Evolutionary conservation across 2,888 invertebrate genomes (phyloP).

Genomic region (Eupeodes luniger): DNA sequence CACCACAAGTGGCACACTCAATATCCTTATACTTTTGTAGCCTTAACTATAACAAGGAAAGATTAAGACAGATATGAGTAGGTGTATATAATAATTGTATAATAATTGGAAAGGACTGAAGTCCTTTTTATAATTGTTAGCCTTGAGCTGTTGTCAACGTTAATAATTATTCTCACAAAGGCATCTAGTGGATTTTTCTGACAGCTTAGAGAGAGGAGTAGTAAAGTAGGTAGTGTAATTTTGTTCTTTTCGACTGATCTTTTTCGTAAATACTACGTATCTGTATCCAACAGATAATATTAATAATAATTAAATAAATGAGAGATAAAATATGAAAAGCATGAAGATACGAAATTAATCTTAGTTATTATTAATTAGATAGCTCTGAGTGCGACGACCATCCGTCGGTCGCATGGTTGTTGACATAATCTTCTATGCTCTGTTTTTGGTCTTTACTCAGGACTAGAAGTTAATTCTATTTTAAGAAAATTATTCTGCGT

Average conservation of each 20-base stretch:
- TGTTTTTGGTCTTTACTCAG: background rate
- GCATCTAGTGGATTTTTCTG: background rate
- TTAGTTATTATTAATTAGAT: background rate
- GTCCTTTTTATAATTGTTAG: background rate
- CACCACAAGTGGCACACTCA: constrained; percentile 1
- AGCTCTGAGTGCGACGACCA: background rate
- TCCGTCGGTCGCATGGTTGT: background rate
- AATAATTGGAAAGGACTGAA: background rate
- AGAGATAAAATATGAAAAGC: constrained; percentile 5
- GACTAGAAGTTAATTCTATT: background rate
- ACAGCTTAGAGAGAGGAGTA: background rate
- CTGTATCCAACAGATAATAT: constrained; percentile 1
- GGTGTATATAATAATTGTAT: background rate
- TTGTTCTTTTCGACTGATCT: background rate
- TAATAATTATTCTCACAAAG: background rate
- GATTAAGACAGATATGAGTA: background rate
- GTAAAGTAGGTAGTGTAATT: background rate
- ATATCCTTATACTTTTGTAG: background rate
- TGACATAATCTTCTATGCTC: background rate
- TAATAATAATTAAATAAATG: background rate
- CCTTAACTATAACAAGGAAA: too few species aligned
- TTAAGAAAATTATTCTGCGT: constrained; percentile 13
- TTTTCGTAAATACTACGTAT: background rate
- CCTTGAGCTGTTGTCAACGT: constrained; percentile 12
- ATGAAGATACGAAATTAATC: background rate